A percentile compares a stretch with the other conserved stretches of the same genome.
Evolutionary conservation across 2,888 invertebrate genomes (phyloP).

Genomic region (Trichogramma dendrolimi): DNA sequence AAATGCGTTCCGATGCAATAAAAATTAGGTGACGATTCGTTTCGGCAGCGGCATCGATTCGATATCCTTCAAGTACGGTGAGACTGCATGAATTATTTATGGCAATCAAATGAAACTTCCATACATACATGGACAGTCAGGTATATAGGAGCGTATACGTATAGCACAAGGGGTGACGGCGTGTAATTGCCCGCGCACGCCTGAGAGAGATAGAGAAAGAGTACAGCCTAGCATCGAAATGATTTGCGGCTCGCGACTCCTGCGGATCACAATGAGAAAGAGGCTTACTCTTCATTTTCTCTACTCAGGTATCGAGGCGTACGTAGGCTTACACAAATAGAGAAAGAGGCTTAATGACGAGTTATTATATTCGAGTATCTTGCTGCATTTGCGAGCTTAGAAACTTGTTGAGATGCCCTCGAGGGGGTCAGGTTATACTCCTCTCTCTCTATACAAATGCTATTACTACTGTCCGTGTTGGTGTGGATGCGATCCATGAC

Average conservation of each 20-base stretch:
- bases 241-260: conserved; percentile 47
- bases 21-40: background rate
- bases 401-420: conserved; percentile 8
- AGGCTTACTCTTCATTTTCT: conserved; percentile 17
- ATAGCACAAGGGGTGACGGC: conserved; percentile 13
- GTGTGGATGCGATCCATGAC: no score
- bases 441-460: no score
- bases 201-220: conserved; percentile 31
- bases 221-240: conserved; percentile 41
- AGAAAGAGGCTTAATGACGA: conserved; percentile 32
- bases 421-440: conserved; percentile 12
- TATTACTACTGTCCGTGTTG: no score
- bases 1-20: background rate
- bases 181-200: conserved; percentile 47
- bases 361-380: conserved; percentile 32
- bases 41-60: background rate
- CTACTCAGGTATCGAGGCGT: conserved; percentile 5
- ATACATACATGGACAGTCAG: no score
- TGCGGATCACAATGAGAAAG: conserved; percentile 30
- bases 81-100: conserved; percentile 45
- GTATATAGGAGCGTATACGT: conserved; percentile 8
- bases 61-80: no score
- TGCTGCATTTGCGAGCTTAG: background rate
- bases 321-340: no score
- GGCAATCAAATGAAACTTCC: conserved; percentile 50